Conservation (phyloP, 2,888 invertebrate genomes). For the Scelioninae gen. 2 region DNA sequence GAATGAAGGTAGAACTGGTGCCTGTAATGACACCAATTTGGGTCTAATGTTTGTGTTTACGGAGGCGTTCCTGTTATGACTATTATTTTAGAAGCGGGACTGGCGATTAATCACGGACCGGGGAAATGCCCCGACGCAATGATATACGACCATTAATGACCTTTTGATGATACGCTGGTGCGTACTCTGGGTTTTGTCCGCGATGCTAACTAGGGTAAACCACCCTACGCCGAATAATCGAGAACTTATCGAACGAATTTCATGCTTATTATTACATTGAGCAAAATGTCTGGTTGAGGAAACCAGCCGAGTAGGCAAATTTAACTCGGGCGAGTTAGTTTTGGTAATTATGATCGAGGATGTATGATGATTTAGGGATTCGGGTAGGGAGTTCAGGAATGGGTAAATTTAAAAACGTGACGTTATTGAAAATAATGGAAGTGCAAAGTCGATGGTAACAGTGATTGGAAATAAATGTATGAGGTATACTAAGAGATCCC, state of each 20-base stretch:
- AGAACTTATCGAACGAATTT: not conserved
- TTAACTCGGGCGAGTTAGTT: not conserved
- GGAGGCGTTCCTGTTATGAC: slow-evolving; percentile 16
- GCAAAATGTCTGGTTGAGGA: not conserved
- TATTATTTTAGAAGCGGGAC: slow-evolving; percentile 17
- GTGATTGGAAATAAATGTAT: too few species aligned
- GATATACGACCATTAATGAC: slow-evolving; percentile 47
- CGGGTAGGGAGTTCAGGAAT: too few species aligned
- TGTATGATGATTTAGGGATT: too few species aligned
- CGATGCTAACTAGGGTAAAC: slow-evolving; percentile 10
- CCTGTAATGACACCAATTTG: slow-evolving; percentile 74
- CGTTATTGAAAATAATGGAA: too few species aligned
- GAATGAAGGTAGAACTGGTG: slow-evolving; percentile 91
- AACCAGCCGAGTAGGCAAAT: not conserved
- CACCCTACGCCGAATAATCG: slow-evolving; percentile 5
- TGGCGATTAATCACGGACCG: slow-evolving; percentile 27
- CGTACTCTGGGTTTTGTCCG: slow-evolving; percentile 9
- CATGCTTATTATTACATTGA: not conserved
- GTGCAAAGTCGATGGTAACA: too few species aligned
- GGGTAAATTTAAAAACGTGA: too few species aligned
- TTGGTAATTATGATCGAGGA: too few species aligned
- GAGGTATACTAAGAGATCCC: too few species aligned
- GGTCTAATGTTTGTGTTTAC: slow-evolving; percentile 38
- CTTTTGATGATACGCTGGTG: slow-evolving; percentile 39
- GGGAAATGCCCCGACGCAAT: slow-evolving; percentile 21